Base-by-base conservation (phyloP, 2,888 invertebrate genomes). In the Clitarchus hookeri region DNA sequence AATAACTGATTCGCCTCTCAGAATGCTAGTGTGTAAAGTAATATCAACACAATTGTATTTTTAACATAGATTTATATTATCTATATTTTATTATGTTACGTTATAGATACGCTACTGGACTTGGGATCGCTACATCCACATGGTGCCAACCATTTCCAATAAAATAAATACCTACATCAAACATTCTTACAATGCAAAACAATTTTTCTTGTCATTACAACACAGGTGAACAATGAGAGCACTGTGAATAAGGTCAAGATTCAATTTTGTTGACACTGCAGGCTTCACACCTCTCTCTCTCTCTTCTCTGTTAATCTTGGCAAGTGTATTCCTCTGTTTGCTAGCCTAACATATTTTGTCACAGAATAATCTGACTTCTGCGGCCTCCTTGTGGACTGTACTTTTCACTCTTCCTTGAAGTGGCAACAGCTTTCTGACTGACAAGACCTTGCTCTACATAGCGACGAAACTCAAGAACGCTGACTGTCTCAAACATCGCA, bases 151-250 rank as follows among this genome's bases (percentile, higher is more conserved):
- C 36, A 36, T 36, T 36, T 36, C 36, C 36, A 36, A 36, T 36
- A 36, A 36, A 36, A 36, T 36, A 1, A 36, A 36, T 1, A 36
- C 36, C 36, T 36, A 36, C 36, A 36, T 36, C 36, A 36, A 36
- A 36, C 36, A 36, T 36, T 36, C 36, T 36, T 36, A 36, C 36
- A 65, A 19, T 11, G 65, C 11, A 19, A 82, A 82, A 36, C 27
- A 82, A 44, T 82, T 82, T 82, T 36, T 82, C 25, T 82, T 82
- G 19, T 82, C 36, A 36, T 82, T 82, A 23, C 36, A 82, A 13
- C 12, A 82, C 12, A 82, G 44, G 82, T 82, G 44, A 82, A 82
- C 36, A 36, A 36, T 36, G 36, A 36, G 36, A 36, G 36, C 36
- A 36, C 36, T 36, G 19, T 82, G 82, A 36, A 26, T 19, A 82